Evolutionary conservation across 1,140 invertebrate species (phyloP), one percentile per base, ranked within the genome.

Genomic region (Meloidogyne floridensis): DNA sequence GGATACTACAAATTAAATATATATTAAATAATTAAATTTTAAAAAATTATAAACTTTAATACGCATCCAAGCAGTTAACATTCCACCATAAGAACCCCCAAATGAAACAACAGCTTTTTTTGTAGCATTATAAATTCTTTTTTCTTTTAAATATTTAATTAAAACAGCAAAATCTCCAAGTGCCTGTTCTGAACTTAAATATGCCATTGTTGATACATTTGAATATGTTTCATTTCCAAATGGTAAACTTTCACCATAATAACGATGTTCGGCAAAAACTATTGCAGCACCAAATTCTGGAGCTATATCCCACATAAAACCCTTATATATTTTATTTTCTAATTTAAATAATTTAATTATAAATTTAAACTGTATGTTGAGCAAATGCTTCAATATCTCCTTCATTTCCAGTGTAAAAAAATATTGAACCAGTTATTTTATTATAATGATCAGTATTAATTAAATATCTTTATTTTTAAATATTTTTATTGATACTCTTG

Each of bases 251-350:
- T 93, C 90, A 15, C 96, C 96, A 91, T 98, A 98, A 90, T 96
- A 98, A 82, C 96, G 93, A 90, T 97, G 97, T 90, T 98, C 97
- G 73, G 95, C 95, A 91, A 98, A 98, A 7, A 98, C 92, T 3
- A 98, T 85, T 79, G 95, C 90, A 2, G 96, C 96, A 65, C 92
- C 92, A 87, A 95, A 95, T 87, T 94, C 91, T 13, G 92, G 91
- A 0, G 95, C 96, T 79, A 94, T 93, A 77, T 98, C 95, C 94
- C 95, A 98, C 92, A 98, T 94, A 87, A 98, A 95, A 71, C 96
- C 96, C 93, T 94, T 81, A 84, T 32, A 32, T 32, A 91, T 70
- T 54, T 42, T 51, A 18, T 32, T 32, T 32, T 32, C 1, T 32
- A 32, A 32, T 32, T 32, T 32, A 43, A 43, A 47, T 47, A 47